Conservation (phyloP, 2,797 vertebrate genomes). For the Peromyscus attwateri region DNA sequence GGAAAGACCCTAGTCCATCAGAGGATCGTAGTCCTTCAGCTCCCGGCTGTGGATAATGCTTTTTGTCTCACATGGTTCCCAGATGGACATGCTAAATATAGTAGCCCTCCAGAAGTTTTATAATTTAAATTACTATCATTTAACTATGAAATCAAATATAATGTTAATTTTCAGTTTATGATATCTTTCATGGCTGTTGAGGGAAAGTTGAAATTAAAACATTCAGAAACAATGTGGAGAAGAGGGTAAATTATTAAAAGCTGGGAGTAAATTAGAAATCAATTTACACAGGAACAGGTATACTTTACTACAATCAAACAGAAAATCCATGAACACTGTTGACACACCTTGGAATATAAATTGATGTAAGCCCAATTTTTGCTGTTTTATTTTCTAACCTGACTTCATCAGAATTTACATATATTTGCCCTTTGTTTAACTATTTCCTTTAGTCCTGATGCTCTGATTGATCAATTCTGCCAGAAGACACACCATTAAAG, state of each 20-base stretch:
- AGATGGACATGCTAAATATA: no score
- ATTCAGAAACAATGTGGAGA: neutral
- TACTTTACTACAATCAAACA: neutral
- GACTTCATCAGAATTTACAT: neutral
- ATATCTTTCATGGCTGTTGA: neutral
- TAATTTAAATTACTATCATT: neutral
- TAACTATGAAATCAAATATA: neutral
- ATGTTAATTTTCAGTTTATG: neutral
- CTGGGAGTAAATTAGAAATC: neutral
- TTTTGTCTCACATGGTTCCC: no score
- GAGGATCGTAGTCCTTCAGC: neutral
- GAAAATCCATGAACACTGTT: neutral
- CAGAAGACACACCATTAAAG: neutral
- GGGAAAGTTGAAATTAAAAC: neutral
- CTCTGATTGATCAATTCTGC: neutral
- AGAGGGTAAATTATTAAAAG: neutral
- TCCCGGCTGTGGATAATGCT: neutral
- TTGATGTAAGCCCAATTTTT: neutral
- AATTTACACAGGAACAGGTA: neutral
- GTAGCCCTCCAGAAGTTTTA: neutral
- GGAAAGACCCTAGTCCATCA: neutral
- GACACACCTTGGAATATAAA: neutral
- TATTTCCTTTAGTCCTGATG: neutral
- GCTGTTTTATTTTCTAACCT: neutral
- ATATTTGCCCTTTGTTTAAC: neutral